Base-by-base conservation (phyloP, 2,888 invertebrate genomes). In the Acleris sparsana region DNA sequence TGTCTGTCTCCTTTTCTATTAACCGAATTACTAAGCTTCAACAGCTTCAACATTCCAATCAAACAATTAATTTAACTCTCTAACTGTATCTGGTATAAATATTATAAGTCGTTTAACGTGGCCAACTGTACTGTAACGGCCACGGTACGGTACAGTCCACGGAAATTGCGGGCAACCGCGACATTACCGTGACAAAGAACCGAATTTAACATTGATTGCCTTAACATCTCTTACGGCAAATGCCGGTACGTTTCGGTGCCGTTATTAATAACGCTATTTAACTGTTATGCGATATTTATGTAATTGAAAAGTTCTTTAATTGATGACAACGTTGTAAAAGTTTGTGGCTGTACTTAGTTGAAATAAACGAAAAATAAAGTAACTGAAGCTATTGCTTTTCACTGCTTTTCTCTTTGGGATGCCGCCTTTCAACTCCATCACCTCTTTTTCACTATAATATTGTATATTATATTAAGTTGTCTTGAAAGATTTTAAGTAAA, bases 91-190 rank as follows among this genome's bases (percentile, higher is more conserved):
- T 17, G n/a, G 46, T 46, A 46, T 46, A 6, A 46, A 46, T n/a
- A 46, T 17, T 7, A 46, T 46, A 39, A 39, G 39, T 39, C 13
- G 7, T 16, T 46, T 46, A 46, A 46, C 46, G 17, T 17, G 17
- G 46, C 46, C 46, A 17, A 46, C 46, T 46, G 46, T 46, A 39
- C 53, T 6, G n/a, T 53, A 53, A 29, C 7, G 39, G 44, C 20
- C 5, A 22, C 22, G 7, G 43, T 43, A 11, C 73, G 66, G 74
- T 74, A 72, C 69, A 71, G 68, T 67, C 69, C 68, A 69, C 70
- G 80, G 78, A 75, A 77, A 78, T 80, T 80, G 85, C 79, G 83
- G 84, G 75, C 66, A 70, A 70, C 81, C 80, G 61, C 74, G 57
- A 20, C 43, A 59, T 56, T 51, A 59, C 57, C 60, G 62, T 62